These are phyloP conservation scores for Onychorhynchus coronatus DNA, from an alignment of 2,113 vertebrate species.

Conservation along the genomic window DNA sequence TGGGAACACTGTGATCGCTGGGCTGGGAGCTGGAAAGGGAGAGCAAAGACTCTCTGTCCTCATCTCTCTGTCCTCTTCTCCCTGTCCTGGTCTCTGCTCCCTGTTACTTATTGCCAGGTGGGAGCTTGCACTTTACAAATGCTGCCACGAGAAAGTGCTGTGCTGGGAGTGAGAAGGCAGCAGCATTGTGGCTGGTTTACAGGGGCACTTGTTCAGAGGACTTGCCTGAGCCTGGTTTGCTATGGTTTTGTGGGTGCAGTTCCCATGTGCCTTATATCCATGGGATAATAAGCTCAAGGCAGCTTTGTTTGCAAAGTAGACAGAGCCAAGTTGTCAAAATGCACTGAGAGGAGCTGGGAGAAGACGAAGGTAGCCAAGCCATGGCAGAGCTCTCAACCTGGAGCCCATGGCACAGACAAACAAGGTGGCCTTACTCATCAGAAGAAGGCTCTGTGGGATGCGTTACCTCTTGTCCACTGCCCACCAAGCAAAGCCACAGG, in stretches of 20 bases:
- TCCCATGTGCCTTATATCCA: rapidly evolving
- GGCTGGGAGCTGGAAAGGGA: background rate
- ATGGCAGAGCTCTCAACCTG: rapidly evolving
- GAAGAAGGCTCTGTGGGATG: background rate
- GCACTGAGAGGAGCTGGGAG: background rate
- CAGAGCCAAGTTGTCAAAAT: rapidly evolving
- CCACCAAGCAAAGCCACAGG: background rate
- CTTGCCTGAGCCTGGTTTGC: background rate
- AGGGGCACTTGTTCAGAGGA: rapidly evolving
- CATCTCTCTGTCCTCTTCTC: background rate
- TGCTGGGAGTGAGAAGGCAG: rapidly evolving
- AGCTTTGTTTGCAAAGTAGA: background rate
- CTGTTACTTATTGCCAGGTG: constrained; percentile 33
- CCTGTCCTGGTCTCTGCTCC: background rate
- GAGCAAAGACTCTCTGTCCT: constrained; percentile 6
- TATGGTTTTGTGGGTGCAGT: background rate
- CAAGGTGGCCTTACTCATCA: background rate
- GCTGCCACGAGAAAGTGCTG: background rate
- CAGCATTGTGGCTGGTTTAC: rapidly evolving
- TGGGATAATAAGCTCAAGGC: background rate
- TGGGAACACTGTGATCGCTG: background rate
- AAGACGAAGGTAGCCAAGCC: background rate
- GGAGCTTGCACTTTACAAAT: rapidly evolving
- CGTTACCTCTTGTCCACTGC: background rate
- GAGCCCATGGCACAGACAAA: background rate